Percentiles rank a stretch among this genome's conserved stretches.
Evolutionary conservation across 2,888 invertebrate genomes (phyloP).

Genomic region (Cistogaster globosa): DNA sequence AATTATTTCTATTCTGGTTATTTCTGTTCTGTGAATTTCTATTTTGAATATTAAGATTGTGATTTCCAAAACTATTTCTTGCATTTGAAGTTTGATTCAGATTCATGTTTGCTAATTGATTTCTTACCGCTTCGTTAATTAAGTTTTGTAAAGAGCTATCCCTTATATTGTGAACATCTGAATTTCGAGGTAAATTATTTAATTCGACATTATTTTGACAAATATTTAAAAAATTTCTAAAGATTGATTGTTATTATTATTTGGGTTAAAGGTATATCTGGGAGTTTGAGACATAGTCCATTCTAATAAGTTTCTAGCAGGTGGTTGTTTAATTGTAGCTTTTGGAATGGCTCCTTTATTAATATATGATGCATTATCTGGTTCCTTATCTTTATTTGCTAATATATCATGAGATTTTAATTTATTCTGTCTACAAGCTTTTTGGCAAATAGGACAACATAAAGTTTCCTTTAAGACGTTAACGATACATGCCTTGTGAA

Average conservation of each 20-base stretch:
- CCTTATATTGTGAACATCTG: not conserved
- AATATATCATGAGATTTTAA: slow-evolving; percentile 18
- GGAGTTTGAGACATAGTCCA: not conserved
- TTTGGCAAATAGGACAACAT: slow-evolving; percentile 13
- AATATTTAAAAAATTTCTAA: not conserved
- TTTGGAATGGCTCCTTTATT: slow-evolving; percentile 16
- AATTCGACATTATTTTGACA: not conserved
- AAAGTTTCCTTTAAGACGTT: not conserved
- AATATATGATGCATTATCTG: not conserved
- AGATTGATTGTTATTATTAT: not conserved
- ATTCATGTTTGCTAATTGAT: not conserved
- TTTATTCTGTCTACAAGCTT: slow-evolving; percentile 23
- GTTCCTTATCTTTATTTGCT: no score
- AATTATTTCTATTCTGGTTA: no score
- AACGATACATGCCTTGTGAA: slow-evolving; percentile 4
- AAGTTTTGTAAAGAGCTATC: slow-evolving; percentile 6
- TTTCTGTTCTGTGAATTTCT: not conserved
- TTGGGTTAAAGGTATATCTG: not conserved
- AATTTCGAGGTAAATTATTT: no score
- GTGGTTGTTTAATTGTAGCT: not conserved
- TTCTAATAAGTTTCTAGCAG: not conserved
- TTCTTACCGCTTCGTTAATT: slow-evolving; percentile 5
- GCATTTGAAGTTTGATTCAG: not conserved
- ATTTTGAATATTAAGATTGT: not conserved
- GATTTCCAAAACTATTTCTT: slow-evolving; percentile 12